Evolutionary conservation across 2,888 invertebrate genomes (phyloP).

Genomic region (Caenorhabditis imperialis): DNA sequence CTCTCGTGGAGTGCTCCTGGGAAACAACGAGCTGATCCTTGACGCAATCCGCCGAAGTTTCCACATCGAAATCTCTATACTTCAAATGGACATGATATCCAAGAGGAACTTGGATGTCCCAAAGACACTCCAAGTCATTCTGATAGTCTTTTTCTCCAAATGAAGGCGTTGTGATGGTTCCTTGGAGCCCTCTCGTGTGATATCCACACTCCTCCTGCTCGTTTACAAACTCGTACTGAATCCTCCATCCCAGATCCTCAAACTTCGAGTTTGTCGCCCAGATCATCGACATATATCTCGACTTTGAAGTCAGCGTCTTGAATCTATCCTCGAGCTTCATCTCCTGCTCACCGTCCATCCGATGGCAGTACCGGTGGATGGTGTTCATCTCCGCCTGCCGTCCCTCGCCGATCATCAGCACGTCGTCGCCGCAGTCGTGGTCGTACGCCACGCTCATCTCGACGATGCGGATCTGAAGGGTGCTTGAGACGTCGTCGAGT

Average conservation of each 20-base stretch:
- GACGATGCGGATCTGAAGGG: slow-evolving; percentile 62
- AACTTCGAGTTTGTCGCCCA: slow-evolving; percentile 64
- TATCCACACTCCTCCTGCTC: slow-evolving; percentile 68
- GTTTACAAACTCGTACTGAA: slow-evolving; percentile 69
- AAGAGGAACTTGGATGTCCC: slow-evolving; percentile 71
- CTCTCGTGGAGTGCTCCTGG: slow-evolving; percentile 72
- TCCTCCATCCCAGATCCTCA: slow-evolving; percentile 63
- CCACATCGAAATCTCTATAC: slow-evolving; percentile 69
- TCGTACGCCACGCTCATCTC: slow-evolving; percentile 69
- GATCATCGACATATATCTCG: slow-evolving; percentile 55
- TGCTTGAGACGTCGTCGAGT: too few species aligned
- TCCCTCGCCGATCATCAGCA: slow-evolving; percentile 59
- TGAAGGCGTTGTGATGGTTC: slow-evolving; percentile 66
- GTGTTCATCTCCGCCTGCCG: slow-evolving; percentile 33
- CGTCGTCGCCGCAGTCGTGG: slow-evolving; percentile 61
- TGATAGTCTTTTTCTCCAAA: slow-evolving; percentile 63
- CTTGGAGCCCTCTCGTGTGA: slow-evolving; percentile 61
- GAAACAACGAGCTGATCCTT: slow-evolving; percentile 69
- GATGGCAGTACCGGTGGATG: slow-evolving; percentile 50
- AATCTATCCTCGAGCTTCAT: slow-evolving; percentile 43
- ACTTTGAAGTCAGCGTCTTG: slow-evolving; percentile 25
- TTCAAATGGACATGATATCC: slow-evolving; percentile 70
- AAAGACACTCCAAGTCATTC: slow-evolving; percentile 70
- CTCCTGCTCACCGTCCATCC: slow-evolving; percentile 25
- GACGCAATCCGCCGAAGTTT: slow-evolving; percentile 60